Base-by-base conservation (phyloP, 1,140 invertebrate genomes). In the Akabosia matsudoensis region DNA sequence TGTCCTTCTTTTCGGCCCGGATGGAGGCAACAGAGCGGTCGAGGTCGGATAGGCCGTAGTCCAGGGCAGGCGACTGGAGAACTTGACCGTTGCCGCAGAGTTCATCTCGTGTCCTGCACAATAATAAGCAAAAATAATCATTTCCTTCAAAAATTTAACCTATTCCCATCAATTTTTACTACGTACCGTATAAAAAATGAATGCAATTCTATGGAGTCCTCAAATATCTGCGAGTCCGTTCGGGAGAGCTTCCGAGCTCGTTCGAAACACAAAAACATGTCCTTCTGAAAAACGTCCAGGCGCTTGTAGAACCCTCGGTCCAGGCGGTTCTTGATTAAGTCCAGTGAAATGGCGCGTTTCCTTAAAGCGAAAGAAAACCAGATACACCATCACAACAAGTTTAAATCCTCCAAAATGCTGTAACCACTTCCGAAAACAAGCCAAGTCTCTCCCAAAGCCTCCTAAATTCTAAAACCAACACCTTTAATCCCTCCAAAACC, bases 231-330 rank as follows among this genome's bases (percentile, higher is more conserved):
- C 0, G 96, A 97, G 86, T 98, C 95, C 0, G 93, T 94, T 2
- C 93, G 88, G 0, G 94, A 94, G 1, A 96, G 85, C 76, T 90
- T 90, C 10, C 97, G 88, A 0, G 96, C 96, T 82, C 94, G 87
- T 82, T 97, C 94, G 84, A 98, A 90, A 80, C 97, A 94, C 10
- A 92, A 89, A 84, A 99, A 99, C 81, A 99, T 90, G 83, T 99
- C 97, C 83, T 97, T 94, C 87, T 99, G 97, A 85, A 99, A 99
- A 67, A 91, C 88, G 85, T 99, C 97, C 33, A 99, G 85, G 28
- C 97, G 88, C 80, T 93, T 92, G 84, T 99, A 99, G 18, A 95
- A 88, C 7, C 94, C 93, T 83, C 92, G 89, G 83, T 96, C 93
- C 22, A 96, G 85, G 4, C 93, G 86, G 16, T 93, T 86, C 83